These are phyloP conservation scores for Oreochromis spilurus DNA, from an alignment of 2,113 vertebrate species.

Conservation along the genomic window DNA sequence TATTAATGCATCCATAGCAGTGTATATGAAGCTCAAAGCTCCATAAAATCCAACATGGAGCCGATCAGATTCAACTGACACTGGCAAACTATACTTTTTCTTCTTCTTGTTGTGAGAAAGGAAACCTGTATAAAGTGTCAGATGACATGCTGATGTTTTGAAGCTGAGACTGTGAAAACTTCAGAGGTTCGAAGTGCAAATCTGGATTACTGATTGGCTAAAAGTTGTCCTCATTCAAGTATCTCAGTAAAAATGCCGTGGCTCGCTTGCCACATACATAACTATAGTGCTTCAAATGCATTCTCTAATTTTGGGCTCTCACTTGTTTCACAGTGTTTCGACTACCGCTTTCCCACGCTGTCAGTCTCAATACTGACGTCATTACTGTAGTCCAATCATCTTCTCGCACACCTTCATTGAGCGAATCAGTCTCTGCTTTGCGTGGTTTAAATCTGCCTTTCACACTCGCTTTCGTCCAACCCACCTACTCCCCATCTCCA, in stretches of 20 bases:
- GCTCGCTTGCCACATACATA: background rate
- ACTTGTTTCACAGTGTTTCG: background rate
- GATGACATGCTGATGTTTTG: background rate
- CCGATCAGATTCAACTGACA: background rate
- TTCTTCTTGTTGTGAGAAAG: background rate
- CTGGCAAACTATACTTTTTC: background rate
- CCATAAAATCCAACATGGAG: background rate
- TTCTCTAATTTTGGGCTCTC: background rate
- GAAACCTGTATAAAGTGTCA: background rate
- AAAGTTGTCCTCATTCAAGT: background rate
- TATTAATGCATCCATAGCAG: background rate
- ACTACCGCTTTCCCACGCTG: background rate
- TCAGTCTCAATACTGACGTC: background rate
- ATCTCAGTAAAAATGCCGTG: background rate
- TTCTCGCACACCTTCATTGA: background rate
- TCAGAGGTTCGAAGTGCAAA: fast-evolving
- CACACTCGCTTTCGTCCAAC: background rate
- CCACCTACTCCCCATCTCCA: background rate
- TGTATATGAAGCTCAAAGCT: background rate
- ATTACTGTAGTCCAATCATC: background rate
- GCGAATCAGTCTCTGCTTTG: background rate
- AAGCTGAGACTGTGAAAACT: background rate
- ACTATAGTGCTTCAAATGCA: background rate
- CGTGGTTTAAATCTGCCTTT: background rate
- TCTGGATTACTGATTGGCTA: background rate